Conservation (phyloP, 2,797 vertebrate species). For the Ceryle rudis region DNA sequence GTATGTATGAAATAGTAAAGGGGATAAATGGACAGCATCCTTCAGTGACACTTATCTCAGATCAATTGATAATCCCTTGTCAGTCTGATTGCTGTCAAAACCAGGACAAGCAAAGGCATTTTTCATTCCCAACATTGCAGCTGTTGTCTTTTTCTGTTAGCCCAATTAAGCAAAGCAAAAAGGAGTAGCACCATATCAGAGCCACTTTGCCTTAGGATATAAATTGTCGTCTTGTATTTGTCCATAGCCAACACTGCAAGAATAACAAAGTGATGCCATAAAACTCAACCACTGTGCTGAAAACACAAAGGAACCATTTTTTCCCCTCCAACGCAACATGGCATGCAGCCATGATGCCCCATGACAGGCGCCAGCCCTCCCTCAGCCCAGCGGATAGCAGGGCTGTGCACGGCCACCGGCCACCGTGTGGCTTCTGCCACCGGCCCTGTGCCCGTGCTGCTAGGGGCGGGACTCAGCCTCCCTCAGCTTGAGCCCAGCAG, state of each 20-base stretch:
- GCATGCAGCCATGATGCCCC: not conserved
- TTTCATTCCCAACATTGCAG: conserved; percentile 50
- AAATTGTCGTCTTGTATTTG: conserved; percentile 47
- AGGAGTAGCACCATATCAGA: conserved; percentile 35
- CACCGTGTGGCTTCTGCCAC: fast-evolving
- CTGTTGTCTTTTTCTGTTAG: conserved; percentile 66
- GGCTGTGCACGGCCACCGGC: not conserved
- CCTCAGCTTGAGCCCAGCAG: not conserved
- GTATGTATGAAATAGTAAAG: not conserved
- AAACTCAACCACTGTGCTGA: conserved; percentile 35
- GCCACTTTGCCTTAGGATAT: conserved; percentile 47
- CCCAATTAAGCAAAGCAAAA: conserved; percentile 62
- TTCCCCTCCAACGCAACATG: not conserved
- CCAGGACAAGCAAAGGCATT: conserved; percentile 52
- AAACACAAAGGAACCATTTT: conserved; percentile 51
- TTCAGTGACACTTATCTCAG: not conserved
- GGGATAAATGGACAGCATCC: not conserved
- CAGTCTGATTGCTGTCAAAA: conserved; percentile 51
- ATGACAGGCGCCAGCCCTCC: not conserved
- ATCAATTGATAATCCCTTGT: conserved; percentile 50
- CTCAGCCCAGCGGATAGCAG: not conserved
- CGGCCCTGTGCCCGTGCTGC: not conserved
- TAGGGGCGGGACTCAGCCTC: not conserved
- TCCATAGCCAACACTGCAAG: conserved; percentile 14
- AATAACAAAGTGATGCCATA: conserved; percentile 20